Base-by-base conservation (phyloP, 2,888 invertebrate genomes). In the Chymomyza fuscimana region DNA sequence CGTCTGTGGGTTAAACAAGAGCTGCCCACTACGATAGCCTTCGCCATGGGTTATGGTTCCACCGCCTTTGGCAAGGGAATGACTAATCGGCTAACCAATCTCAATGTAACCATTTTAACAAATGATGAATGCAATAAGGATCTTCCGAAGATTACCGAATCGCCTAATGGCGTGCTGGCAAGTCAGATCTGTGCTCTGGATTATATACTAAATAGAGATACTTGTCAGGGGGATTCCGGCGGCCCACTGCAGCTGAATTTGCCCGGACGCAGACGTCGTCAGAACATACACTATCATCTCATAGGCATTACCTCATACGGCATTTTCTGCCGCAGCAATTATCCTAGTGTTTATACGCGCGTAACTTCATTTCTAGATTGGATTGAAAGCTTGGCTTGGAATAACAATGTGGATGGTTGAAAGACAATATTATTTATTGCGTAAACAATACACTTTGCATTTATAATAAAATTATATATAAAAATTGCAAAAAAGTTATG, bases 31-130 rank as follows among this genome's bases (percentile, higher is more conserved):
- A 82, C 83, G 0, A 91, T 90, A 72, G 93, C 93, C 0, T 92
- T 94, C 15, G 94, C 95, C 10, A 93, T 93, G 80, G 95, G 95
- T 64, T 95, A 94, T 92, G 95, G 95, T 0, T 92, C 92, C 69
- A 93, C 92, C 0, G 89, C 91, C 73, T 93, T 92, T 73, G 92
- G 84, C 59, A 89, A 87, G 64, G 74, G 80, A 25, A 83, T 82
- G 61, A 89, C 92, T 1, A 88, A 92, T 76, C 87, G 89, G 0
- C 79, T 91, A 29, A 91, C 91, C 1, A 81, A 90, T 63, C 74
- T 91, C 4, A 90, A 90, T 73, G 76, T 91, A 70, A 89, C 90
- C 2, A 80, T 91, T 2, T 77, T 92, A 15, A 69, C 86, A 4
- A 92, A 92, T 50, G 79, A 77, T 1, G 86, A 88, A 15, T 92